Percentiles rank a stretch among this genome's conserved stretches.
phyloP scores from a whole-genome alignment of 2,113 vertebrate genomes.

The Corapipo altera region DNA sequence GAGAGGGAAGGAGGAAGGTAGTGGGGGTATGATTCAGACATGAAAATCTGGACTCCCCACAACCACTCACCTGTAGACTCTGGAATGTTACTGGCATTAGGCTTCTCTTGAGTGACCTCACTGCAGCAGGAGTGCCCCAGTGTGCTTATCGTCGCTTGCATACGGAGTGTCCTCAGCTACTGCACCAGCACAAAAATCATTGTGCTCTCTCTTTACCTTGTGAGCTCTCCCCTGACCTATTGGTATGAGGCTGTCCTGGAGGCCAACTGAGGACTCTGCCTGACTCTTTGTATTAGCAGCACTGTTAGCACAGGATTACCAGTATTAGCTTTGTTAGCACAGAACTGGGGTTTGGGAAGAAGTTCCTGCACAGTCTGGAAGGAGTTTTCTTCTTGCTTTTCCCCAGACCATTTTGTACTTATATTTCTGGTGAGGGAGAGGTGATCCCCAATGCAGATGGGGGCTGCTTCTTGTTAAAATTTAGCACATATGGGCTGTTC shows the following conservation, averaged over 20 bases:
- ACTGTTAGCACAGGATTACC: background rate
- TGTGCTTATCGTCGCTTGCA: background rate
- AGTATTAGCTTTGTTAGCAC: background rate
- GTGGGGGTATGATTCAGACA: background rate
- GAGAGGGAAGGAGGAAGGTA: background rate
- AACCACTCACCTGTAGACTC: background rate
- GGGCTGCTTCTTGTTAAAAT: background rate
- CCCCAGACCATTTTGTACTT: background rate
- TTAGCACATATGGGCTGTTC: background rate
- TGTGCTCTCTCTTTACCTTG: too few species aligned
- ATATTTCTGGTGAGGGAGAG: background rate
- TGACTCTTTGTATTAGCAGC: background rate
- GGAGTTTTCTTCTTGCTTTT: background rate
- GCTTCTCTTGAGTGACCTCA: background rate
- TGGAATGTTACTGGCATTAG: background rate
- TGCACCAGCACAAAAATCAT: background rate
- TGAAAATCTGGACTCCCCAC: background rate
- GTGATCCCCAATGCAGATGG: fast-evolving
- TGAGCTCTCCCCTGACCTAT: background rate
- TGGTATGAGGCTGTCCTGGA: background rate
- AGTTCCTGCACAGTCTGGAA: background rate
- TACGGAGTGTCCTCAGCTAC: fast-evolving
- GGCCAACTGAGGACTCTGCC: background rate
- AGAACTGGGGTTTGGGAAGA: background rate
- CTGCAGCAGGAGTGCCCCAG: background rate